phyloP scores from a whole-genome alignment of 2,797 vertebrate genomes.

The Scolopax rusticola region DNA sequence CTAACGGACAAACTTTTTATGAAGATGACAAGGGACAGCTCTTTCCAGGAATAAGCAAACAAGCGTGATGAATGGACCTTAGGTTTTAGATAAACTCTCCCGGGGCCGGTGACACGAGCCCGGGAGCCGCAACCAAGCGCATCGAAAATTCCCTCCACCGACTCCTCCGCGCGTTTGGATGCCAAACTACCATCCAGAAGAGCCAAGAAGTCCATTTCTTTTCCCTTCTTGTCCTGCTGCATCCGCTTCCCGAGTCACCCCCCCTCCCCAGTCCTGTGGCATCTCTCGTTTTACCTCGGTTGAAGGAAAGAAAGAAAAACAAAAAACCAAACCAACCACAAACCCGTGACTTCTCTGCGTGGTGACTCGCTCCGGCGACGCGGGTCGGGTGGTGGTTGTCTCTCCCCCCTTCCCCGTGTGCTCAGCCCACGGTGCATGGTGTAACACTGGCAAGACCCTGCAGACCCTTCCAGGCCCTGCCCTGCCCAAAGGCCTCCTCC shows the following conservation, averaged over 20 bases:
- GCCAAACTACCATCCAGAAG: background rate
- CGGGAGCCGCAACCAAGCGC: background rate
- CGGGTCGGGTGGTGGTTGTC: fast-evolving
- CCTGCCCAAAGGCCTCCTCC: background rate
- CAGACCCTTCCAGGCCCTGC: constrained; percentile 16
- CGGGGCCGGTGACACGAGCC: constrained; percentile 28
- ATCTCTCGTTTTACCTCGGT: background rate
- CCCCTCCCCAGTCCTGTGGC: background rate
- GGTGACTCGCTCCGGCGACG: background rate
- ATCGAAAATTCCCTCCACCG: background rate
- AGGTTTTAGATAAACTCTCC: constrained; percentile 71
- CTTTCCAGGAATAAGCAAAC: constrained; percentile 52
- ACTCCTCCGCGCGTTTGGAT: background rate
- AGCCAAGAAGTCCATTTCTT: background rate
- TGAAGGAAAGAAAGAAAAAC: background rate
- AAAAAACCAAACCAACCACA: background rate
- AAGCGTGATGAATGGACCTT: constrained; percentile 13
- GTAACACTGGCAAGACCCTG: constrained; percentile 10
- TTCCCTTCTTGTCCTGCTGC: background rate
- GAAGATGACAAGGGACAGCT: constrained; percentile 44
- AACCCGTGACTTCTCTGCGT: background rate
- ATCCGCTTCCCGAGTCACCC: background rate
- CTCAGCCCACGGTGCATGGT: constrained; percentile 57
- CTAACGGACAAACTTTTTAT: constrained; percentile 58
- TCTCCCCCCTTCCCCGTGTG: background rate